Evolutionary conservation across 2,797 vertebrate genomes (phyloP), one percentile per base, ranked within the genome.

Genomic region (Staurois parvus): DNA sequence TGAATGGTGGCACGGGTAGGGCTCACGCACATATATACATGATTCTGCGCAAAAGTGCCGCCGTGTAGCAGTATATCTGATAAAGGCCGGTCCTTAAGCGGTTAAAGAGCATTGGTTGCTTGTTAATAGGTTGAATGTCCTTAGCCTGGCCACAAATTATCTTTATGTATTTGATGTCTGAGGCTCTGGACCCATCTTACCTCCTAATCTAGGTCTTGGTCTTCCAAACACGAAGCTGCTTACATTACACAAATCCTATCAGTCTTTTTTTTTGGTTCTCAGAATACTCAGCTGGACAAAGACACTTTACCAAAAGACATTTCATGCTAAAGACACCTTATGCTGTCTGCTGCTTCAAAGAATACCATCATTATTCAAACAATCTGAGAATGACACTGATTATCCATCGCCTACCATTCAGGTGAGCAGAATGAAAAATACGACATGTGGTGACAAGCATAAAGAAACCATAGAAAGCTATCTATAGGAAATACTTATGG

Each of bases 301-400:
- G 29, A 66, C 74, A 30, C 73, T 76, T 76, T 68, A 30, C 29
- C 3, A 19, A 3, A 17, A 8, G 45, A 42, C 21, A 72, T 73
- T 73, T 45, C 69, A 34, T 4, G 17, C 70, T 81, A 72, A 62
- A 26, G 28, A 26, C 11, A 42, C 10, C 37, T 11, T 7, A 9
- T 19, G 12, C 2, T 45, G 74, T 11, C 74, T 29, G 21, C 40
- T n/a, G 29, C 15, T 37, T 52, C 48, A 52, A 52, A 52, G 64
- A 84, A 78, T 40, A 19, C 62, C 21, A 19, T 19, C 74, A 19
- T 84, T 52, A 40, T 84, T 77, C 32, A 19, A n/a, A 15, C 17
- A 9, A 72, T 59, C 21, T 19, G 30, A 59, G 30, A 19, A 7
- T 21, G 28, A 56, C 17, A 9, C 45, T 56, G 48, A 84, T 84